A percentile compares a stretch with the other conserved stretches of the same genome.
Conservation (phyloP, 1,140 invertebrate species). For the Steinernema feltiae region DNA sequence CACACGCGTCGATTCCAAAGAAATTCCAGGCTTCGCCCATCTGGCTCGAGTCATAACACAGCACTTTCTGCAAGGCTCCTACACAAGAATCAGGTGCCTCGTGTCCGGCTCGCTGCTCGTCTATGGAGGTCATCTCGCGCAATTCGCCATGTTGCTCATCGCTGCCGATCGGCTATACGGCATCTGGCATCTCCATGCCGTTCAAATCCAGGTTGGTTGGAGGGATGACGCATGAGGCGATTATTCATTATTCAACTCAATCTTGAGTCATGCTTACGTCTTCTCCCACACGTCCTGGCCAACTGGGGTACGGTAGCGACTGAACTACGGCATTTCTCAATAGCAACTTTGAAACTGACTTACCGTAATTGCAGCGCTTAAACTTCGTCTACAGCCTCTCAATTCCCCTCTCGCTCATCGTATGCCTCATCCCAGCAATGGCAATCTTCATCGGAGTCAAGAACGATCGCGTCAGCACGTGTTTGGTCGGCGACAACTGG, state of each 20-base stretch:
- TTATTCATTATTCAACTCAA: background rate
- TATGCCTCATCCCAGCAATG: background rate
- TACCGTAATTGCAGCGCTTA: background rate
- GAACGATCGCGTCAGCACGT: background rate
- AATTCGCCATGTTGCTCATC: background rate
- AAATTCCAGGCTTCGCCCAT: background rate
- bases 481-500: background rate
- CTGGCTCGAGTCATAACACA: background rate
- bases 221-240: background rate
- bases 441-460: background rate
- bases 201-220: background rate
- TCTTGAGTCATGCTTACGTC: background rate
- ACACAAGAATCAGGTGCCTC: background rate
- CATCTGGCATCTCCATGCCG: background rate
- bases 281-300: too few species aligned
- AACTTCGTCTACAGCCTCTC: background rate
- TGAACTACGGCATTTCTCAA: background rate
- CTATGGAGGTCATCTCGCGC: background rate
- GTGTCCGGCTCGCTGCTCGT: background rate
- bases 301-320: background rate
- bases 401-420: background rate
- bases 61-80: background rate
- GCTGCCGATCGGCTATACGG: background rate
- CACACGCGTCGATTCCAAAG: too few species aligned
- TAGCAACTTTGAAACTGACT: background rate